A percentile compares a stretch with the other conserved stretches of the same genome.
These are phyloP conservation scores for Drosophila mojavensis DNA, from an alignment of 1,140 invertebrate species.

Conservation along the genomic window DNA sequence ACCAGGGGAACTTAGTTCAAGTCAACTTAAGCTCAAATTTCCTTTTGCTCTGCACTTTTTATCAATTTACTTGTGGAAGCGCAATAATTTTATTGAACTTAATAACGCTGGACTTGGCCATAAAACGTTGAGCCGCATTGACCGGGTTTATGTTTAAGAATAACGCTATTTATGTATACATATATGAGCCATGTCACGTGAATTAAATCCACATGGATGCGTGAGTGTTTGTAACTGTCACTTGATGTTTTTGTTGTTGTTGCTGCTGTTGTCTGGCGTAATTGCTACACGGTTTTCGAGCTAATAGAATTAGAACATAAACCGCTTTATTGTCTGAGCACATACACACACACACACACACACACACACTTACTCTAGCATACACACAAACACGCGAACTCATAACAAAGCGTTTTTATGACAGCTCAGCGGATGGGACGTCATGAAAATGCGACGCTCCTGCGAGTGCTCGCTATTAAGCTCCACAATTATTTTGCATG, in stretches of 20 bases:
- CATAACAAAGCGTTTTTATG: conserved; percentile 71
- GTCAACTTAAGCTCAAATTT: neutral
- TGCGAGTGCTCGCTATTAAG: conserved; percentile 54
- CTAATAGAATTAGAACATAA: conserved; percentile 81
- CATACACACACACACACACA: conserved; percentile 14
- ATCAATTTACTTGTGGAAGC: conserved; percentile 35
- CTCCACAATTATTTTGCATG: conserved; percentile 53
- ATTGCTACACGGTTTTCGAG: conserved; percentile 68
- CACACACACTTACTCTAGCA: conserved; percentile 13
- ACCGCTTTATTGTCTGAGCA: conserved; percentile 70
- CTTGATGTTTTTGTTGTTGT: conserved; percentile 25
- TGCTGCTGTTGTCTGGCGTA: conserved; percentile 51
- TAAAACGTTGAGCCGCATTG: conserved; percentile 33
- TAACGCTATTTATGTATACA: conserved; percentile 3
- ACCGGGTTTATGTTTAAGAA: conserved; percentile 11
- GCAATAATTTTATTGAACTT: conserved; percentile 45
- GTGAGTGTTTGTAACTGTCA: conserved; percentile 13
- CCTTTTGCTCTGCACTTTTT: conserved; percentile 9
- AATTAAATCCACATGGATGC: conserved; percentile 43
- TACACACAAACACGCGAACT: conserved; percentile 9
- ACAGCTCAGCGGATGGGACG: conserved; percentile 63
- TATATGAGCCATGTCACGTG: conserved; percentile 16
- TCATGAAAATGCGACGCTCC: conserved; percentile 56
- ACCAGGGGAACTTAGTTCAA: neutral
- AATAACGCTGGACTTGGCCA: conserved; percentile 27